These are phyloP conservation scores for Chloromyia formosa DNA, from an alignment of 2,888 invertebrate genomes.

Conservation along the genomic window DNA sequence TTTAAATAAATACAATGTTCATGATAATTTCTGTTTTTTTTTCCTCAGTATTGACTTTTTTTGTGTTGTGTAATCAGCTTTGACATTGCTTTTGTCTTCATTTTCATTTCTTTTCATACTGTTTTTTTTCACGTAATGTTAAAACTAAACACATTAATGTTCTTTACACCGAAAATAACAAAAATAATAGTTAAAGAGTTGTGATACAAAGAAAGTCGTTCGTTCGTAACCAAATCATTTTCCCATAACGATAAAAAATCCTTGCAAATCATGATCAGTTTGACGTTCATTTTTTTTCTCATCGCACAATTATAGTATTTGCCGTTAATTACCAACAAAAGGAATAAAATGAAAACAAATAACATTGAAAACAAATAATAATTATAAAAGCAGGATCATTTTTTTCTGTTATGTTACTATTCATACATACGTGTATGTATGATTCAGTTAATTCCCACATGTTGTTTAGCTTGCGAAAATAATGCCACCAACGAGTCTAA, in stretches of 20 bases:
- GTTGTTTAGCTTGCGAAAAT: slow-evolving; percentile 62
- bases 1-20: too few species aligned
- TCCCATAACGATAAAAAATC: too few species aligned
- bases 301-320: too few species aligned
- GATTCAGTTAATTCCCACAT: slow-evolving; percentile 54
- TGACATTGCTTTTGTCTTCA: background rate
- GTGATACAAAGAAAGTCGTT: too few species aligned
- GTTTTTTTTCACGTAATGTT: slow-evolving; percentile 1
- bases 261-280: too few species aligned
- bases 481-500: slow-evolving; percentile 61
- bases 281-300: too few species aligned
- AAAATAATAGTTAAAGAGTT: too few species aligned
- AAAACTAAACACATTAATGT: background rate
- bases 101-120: background rate
- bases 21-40: too few species aligned
- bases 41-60: too few species aligned
- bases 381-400: background rate
- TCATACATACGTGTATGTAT: background rate
- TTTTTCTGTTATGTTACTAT: background rate
- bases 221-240: background rate
- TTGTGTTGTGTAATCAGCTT: slow-evolving; percentile 8
- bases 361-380: background rate
- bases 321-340: background rate
- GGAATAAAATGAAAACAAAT: background rate
- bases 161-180: slow-evolving; percentile 20